Conservation (phyloP, 2,888 invertebrate species). For the Branchipolynoe longqiensis region DNA sequence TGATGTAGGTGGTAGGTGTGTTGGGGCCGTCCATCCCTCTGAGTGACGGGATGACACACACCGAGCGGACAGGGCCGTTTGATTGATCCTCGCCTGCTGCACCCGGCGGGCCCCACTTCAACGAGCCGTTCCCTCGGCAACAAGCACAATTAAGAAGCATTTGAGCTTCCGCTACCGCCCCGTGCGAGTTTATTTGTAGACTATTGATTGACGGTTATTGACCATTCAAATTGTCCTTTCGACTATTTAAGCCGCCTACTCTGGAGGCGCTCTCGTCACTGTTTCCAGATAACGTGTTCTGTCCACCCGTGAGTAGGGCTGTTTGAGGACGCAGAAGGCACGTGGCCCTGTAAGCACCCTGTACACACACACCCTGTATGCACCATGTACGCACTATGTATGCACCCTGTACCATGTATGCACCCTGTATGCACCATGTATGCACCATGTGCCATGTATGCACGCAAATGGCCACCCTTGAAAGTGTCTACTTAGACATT, state of each 20-base stretch:
- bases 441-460: too few relatives aligned
- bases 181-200: slow-evolving; percentile 14
- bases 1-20: background rate
- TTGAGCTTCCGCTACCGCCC: background rate
- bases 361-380: too few relatives aligned
- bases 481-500: too few relatives aligned
- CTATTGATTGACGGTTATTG: slow-evolving; percentile 34
- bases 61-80: background rate
- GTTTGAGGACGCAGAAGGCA: too few relatives aligned
- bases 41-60: background rate
- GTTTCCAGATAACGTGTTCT: slow-evolving; percentile 1
- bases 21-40: background rate
- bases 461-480: too few relatives aligned
- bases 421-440: too few relatives aligned
- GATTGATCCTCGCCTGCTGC: slow-evolving; percentile 6
- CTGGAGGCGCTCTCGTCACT: background rate
- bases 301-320: too few relatives aligned
- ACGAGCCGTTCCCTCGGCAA: slow-evolving; percentile 37
- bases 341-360: too few relatives aligned
- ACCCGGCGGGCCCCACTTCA: background rate
- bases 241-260: background rate
- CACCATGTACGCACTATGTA: too few relatives aligned
- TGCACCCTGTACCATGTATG: too few relatives aligned
- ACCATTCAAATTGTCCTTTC: slow-evolving; percentile 16
- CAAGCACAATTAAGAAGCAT: slow-evolving; percentile 28